Evolutionary conservation across 2,797 vertebrate genomes (phyloP).

Genomic region (Platyrinchus mystaceus): DNA sequence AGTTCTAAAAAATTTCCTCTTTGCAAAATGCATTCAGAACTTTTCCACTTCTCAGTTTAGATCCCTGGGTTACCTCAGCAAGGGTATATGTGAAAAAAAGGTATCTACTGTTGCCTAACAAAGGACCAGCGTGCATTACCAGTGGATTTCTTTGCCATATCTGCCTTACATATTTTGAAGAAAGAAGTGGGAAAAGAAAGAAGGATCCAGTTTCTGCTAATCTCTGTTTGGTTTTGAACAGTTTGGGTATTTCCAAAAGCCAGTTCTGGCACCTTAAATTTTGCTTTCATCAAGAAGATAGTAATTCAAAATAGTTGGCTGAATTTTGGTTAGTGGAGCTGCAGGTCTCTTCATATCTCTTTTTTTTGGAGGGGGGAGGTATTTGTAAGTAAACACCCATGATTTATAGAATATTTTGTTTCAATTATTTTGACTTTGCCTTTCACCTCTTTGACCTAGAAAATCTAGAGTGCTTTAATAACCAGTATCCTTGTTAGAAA

Average conservation of each 20-base stretch:
- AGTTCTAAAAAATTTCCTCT: background rate
- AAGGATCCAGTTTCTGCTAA: background rate
- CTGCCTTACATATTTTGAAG: background rate
- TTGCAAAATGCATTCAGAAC: background rate
- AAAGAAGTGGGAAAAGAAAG: background rate
- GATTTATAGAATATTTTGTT: slow-evolving; percentile 39
- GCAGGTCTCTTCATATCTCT: background rate
- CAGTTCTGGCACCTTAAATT: background rate
- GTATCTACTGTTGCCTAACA: slow-evolving; percentile 55
- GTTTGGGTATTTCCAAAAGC: background rate
- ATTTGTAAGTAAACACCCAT: background rate
- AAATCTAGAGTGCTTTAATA: slow-evolving; percentile 28
- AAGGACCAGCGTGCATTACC: slow-evolving; percentile 35
- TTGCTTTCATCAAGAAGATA: background rate
- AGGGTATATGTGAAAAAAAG: background rate
- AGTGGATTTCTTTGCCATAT: background rate
- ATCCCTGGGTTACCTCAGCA: background rate
- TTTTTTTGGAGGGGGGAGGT: background rate
- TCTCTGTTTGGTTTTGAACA: background rate
- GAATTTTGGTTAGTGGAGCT: background rate
- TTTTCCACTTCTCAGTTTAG: background rate
- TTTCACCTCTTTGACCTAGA: slow-evolving; percentile 41
- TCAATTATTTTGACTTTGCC: slow-evolving; percentile 24
- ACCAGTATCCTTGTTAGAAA: slow-evolving; percentile 14
- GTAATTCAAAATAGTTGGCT: background rate